Base-by-base conservation (phyloP, 2,888 invertebrate species). In the Plemyria rubiginata region DNA sequence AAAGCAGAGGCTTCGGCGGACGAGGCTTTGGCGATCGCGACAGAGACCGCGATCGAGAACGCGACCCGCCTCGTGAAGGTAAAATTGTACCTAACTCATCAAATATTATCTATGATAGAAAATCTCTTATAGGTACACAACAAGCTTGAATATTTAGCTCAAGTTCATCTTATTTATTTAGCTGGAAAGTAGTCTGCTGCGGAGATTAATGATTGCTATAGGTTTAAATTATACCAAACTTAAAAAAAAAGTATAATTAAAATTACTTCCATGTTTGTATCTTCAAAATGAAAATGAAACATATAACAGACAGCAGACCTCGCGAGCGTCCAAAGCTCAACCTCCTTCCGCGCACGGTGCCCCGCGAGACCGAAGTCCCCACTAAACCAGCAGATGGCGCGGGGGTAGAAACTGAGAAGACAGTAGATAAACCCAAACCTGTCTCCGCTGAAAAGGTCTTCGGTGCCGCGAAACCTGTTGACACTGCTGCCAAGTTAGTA, bases 401-500 rank as follows among this genome's bases (percentile, higher is more conserved):
- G 0, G 71, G 73, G 61, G 82, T 65, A 12, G 78, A 73, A 8
- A 81, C 80, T 0, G 81, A 81, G 2, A 75, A 77, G 54, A 70
- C 66, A 7, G 66, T 78, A 0, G 86, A 86, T 1, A 85, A 85
- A 57, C 83, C 93, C n/a, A 85, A 92, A 57, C 93, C 94, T 9
- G 93, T 93, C 54, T 90, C 95, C 1, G 93, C 95, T 0, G 94
- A 95, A 51, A 96, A 96, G 61, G 98, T 99, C 72, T 99, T 99
- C 84, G 99, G 99, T n/a, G 96, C 95, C 36, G 99, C 99, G 15
- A 98, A 97, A 83, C 99, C 99, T 0, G 99, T 99, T 0, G 98
- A 99, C 83, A 99, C 99, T 1, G 95, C 97, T 55, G 96, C 97
- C 50, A 95, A 96, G 93, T 93, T 49, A 85, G 86, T 76, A 28